phyloP scores from a whole-genome alignment of 2,888 invertebrate genomes.

The Polymixis lichenea region DNA sequence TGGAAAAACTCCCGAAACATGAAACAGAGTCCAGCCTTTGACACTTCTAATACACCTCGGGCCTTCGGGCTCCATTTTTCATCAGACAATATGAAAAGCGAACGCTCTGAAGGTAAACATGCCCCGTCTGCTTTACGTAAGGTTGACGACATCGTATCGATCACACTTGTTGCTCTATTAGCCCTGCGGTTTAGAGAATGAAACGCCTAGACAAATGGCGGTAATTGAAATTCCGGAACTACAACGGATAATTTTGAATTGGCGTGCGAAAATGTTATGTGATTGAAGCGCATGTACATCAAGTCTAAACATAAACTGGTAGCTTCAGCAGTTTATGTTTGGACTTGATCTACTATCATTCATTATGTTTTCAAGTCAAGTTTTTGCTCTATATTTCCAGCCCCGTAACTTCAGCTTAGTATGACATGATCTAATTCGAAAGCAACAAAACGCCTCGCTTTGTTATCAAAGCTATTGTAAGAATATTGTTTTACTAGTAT shows the following conservation, averaged over 20 bases:
- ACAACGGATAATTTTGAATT: neutral
- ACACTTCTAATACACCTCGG: slow-evolving; percentile 45
- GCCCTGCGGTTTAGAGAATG: neutral
- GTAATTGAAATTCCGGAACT: neutral
- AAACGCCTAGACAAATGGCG: slow-evolving; percentile 14
- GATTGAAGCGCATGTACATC: neutral
- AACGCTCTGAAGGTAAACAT: slow-evolving; percentile 58
- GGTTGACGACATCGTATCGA: slow-evolving; percentile 62
- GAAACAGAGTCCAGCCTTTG: slow-evolving; percentile 25
- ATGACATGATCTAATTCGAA: neutral
- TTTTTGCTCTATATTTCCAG: neutral
- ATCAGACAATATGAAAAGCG: slow-evolving; percentile 34
- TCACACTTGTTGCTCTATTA: slow-evolving; percentile 59
- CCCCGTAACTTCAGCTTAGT: neutral
- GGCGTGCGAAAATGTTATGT: neutral
- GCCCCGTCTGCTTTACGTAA: slow-evolving; percentile 38
- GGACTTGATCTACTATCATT: too few relatives aligned
- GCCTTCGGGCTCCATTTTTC: slow-evolving; percentile 29
- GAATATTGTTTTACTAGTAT: neutral
- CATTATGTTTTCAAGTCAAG: neutral
- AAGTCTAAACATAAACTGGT: too few relatives aligned
- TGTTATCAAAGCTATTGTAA: neutral
- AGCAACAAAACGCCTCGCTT: neutral
- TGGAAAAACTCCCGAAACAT: slow-evolving; percentile 13
- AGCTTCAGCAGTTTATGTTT: too few relatives aligned